phyloP scores from a whole-genome alignment of 2,888 invertebrate genomes.

The Drosophila stalkeri region DNA sequence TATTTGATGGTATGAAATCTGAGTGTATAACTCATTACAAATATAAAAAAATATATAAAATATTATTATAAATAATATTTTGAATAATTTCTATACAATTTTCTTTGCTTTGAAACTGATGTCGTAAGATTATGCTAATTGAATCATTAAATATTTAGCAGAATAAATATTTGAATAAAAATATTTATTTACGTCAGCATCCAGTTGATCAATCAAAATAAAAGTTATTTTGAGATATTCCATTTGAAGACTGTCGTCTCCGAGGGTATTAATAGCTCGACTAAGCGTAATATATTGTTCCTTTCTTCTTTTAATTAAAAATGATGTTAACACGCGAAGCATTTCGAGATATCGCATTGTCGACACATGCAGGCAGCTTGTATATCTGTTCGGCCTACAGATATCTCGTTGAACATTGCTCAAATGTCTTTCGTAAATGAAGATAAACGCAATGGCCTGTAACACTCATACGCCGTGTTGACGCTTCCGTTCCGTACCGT shows the following conservation, averaged over 20 bases:
- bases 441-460: conserved; percentile 61
- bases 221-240: not conserved
- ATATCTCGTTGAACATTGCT: conserved; percentile 43
- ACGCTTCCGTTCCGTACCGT: conserved; percentile 20
- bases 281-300: not conserved
- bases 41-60: too few species aligned
- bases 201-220: not conserved
- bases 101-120: too few species aligned
- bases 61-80: too few species aligned
- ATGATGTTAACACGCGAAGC: conserved; percentile 73
- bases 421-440: conserved; percentile 56
- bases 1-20: too few species aligned
- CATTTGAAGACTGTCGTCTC: not conserved
- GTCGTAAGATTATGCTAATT: too few species aligned
- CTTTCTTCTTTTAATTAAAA: conserved; percentile 64
- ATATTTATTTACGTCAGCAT: too few species aligned
- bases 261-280: conserved; percentile 1
- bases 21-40: too few species aligned
- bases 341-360: conserved; percentile 40
- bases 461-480: conserved; percentile 33
- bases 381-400: conserved; percentile 40
- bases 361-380: conserved; percentile 31
- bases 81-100: too few species aligned
- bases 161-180: too few species aligned
- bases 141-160: too few species aligned